Evolutionary conservation across 2,888 invertebrate genomes (phyloP), one percentile per base, ranked within the genome.

Genomic region (Andrena fulva): DNA sequence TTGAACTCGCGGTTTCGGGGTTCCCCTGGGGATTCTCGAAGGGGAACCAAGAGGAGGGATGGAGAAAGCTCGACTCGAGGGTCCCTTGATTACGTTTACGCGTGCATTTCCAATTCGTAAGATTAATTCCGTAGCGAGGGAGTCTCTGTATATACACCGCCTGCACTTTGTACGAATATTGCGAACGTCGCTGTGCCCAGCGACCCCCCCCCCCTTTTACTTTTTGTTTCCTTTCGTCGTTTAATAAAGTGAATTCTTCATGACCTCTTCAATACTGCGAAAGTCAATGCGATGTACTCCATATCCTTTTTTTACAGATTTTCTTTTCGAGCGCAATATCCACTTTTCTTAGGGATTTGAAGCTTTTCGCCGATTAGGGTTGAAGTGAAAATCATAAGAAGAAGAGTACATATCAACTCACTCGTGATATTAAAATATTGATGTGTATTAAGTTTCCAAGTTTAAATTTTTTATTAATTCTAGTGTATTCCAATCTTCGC

Each of bases 121-220:
- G 42, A 31, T 83, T 82, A 76, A 62, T 77, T 73, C 20, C 70
- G 35, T 80, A 82, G 70, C 63, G 71, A 64, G 72, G 71, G 54
- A 31, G 68, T 74, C 60, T 87, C 68, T 87, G 89, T 87, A 85
- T 76, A 85, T 87, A 89, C 82, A 87, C 82, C 80, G 77, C 80
- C 88, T 84, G 82, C 78, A 86, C 84, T 88, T 82, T 76, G 77
- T 87, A 87, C 77, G 81, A 84, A 80, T 88, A 84, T 75, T 82
- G 73, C 77, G 72, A 81, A 56, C 62, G 63, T 77, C 78, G 81
- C 59, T 70, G 77, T 76, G 60, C 59, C 77, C 70, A 75, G 66
- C 79, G 81, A 88, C 59, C 60, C 64, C 33, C 59, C 60, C 64
- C 33, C 20, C 42, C 52, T 33, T 33, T 68, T 52, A 42, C 42